A percentile compares a stretch with the other conserved stretches of the same genome.
These are phyloP conservation scores for Macrosiphum euphorbiae DNA, from an alignment of 2,888 invertebrate genomes.

Conservation along the genomic window DNA sequence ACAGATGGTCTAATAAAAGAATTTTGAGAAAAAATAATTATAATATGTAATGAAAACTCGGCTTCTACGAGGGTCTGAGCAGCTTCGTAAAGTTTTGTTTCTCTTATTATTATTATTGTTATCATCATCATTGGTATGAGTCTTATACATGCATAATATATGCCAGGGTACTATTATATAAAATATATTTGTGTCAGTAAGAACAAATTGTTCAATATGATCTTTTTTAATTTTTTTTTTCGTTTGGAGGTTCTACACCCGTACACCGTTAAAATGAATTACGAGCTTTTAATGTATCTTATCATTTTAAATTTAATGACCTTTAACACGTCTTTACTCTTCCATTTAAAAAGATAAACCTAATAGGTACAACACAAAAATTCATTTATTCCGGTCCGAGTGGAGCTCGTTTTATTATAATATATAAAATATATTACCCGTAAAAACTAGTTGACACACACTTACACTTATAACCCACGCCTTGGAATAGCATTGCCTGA, in stretches of 20 bases:
- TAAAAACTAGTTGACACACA: neutral
- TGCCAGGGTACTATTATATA: neutral
- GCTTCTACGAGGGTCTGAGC: neutral
- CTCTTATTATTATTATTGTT: neutral
- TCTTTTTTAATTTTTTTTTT: neutral
- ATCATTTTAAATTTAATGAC: neutral
- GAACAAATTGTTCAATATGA: neutral
- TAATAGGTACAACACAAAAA: neutral
- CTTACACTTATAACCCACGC: neutral
- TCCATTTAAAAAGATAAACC: neutral
- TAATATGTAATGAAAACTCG: neutral
- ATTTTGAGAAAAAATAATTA: neutral
- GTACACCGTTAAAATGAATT: neutral
- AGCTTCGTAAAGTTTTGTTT: neutral
- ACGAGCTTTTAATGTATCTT: neutral
- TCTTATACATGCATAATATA: no score
- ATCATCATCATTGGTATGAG: neutral
- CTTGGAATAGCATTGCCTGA: neutral
- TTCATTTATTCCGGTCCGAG: neutral
- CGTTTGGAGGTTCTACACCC: neutral
- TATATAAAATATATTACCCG: neutral
- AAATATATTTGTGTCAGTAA: neutral
- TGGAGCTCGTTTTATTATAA: neutral
- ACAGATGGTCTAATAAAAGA: no score
- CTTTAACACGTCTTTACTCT: neutral